phyloP scores from a whole-genome alignment of 1,140 invertebrate species.

The Paralvinella palmiformis region DNA sequence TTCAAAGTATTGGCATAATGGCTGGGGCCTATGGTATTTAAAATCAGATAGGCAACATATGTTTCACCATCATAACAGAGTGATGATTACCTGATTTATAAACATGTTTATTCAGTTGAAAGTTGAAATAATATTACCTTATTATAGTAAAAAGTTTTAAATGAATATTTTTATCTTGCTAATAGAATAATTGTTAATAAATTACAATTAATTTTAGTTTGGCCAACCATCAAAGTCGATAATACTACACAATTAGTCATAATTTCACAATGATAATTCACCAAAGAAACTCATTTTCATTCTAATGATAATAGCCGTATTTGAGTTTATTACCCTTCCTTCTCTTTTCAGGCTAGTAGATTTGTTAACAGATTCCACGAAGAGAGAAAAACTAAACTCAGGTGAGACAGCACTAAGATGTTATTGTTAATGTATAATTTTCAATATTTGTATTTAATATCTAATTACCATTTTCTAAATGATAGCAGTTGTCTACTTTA shows the following conservation, averaged over 20 bases:
- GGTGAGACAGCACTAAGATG: conserved; percentile 45
- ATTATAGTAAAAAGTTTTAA: too few species aligned
- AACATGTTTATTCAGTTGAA: too few species aligned
- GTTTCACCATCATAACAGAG: too few species aligned
- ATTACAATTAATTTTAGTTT: conserved; percentile 1
- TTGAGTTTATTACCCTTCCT: conserved; percentile 8
- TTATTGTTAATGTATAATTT: not conserved
- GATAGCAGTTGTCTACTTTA: too few species aligned
- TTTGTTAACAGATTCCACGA: conserved; percentile 88
- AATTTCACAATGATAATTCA: not conserved
- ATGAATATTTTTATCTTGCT: not conserved
- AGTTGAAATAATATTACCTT: too few species aligned
- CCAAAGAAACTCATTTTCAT: not conserved
- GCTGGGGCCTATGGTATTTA: too few species aligned
- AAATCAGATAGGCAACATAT: too few species aligned
- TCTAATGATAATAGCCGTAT: not conserved
- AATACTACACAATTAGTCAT: not conserved
- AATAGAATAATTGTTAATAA: not conserved
- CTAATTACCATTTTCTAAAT: not conserved
- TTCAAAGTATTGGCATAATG: too few species aligned
- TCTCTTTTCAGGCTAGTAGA: conserved; percentile 67
- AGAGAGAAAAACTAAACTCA: conserved; percentile 78
- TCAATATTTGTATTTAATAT: not conserved
- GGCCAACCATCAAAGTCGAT: not conserved
- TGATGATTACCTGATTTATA: too few species aligned